Evolutionary conservation across 64 coral and sea anemone genomes (phyloP), one percentile per base, ranked within the genome.

Genomic region (Actinia equina): DNA sequence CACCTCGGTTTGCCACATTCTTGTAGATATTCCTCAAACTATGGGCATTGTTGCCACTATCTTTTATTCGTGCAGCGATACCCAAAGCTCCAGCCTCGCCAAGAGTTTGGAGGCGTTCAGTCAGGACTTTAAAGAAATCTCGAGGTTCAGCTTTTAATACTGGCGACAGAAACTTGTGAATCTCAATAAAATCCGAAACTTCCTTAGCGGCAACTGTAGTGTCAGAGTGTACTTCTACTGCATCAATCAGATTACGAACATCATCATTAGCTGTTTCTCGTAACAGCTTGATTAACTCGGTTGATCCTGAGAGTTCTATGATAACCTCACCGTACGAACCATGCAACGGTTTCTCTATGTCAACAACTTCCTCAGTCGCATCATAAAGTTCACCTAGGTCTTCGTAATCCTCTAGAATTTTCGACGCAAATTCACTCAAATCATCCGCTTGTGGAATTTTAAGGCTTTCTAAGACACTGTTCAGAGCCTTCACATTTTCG

Each of bases 181-280:
- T 89, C 64, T 94, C 89, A 56, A 98, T 98, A 77, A 98, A 89
- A 83, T 94, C 64, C 9, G 93, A 92, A 27, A 98, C 96, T 11
- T 88, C 88, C 17, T 84, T 79, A 44, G 94, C 96, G 8, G 86
- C 87, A 84, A 98, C 85, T 18, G 88, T 82, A 19, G 87, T 86
- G 37, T 98, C 96, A 26, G 96, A 98, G 77, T 94, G 90, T 53
- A 94, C 96, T 77, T 98, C 95, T 17, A 98, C 95, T 80, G 89
- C 92, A 87, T 98, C 95, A 51, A 98, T 98, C 12, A 98, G 59
- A 41, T 91, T 45, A n/a, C 83, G 45, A 6, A 94, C 90, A 77
- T 98, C 95, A 46, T 98, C 96, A 46, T 89, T 44, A 56, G 89
- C 89, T 25, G 92, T 98, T 76, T 94, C 93, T 77, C 88, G 44